Percentiles rank a stretch among this genome's conserved stretches.
Conservation (phyloP, 1,140 invertebrate genomes). For the Heliconius congener region DNA sequence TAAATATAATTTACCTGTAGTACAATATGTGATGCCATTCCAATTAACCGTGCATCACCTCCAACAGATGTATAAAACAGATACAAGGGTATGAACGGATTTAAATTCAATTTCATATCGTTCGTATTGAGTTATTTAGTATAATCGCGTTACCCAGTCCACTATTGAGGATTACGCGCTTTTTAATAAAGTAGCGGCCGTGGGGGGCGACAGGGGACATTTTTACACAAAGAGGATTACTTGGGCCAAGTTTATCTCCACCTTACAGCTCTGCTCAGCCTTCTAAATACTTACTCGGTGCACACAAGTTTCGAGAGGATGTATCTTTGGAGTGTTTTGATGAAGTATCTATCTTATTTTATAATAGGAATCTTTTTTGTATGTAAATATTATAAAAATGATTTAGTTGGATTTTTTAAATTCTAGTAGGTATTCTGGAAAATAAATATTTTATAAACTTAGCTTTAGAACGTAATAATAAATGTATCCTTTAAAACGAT, state of each 20-base stretch:
- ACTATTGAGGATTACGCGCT: conserved; percentile 77
- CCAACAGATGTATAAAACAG: conserved; percentile 18
- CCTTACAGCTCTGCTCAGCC: conserved; percentile 76
- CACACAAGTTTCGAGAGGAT: conserved; percentile 61
- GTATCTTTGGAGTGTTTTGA: conserved; percentile 17
- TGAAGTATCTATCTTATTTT: conserved; percentile 1
- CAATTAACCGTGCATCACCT: conserved; percentile 23
- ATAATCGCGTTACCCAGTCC: conserved; percentile 79
- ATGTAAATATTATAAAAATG: background rate
- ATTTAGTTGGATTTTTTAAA: too few species aligned
- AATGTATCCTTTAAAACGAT: too few species aligned
- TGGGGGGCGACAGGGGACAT: conserved; percentile 75
- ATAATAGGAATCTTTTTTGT: background rate
- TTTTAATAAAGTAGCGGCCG: conserved; percentile 77
- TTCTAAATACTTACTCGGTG: conserved; percentile 71
- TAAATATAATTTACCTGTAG: background rate
- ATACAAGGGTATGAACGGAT: conserved; percentile 54
- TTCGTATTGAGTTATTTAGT: conserved; percentile 74
- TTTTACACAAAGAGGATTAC: conserved; percentile 81
- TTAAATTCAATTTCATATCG: conserved; percentile 79
- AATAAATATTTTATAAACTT: too few species aligned
- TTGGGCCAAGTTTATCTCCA: conserved; percentile 76
- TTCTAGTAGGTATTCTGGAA: too few species aligned
- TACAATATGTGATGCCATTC: background rate
- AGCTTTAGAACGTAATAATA: too few species aligned